phyloP scores from a whole-genome alignment of 2,113 vertebrate species.

The Thalassarche chlororhynchos region DNA sequence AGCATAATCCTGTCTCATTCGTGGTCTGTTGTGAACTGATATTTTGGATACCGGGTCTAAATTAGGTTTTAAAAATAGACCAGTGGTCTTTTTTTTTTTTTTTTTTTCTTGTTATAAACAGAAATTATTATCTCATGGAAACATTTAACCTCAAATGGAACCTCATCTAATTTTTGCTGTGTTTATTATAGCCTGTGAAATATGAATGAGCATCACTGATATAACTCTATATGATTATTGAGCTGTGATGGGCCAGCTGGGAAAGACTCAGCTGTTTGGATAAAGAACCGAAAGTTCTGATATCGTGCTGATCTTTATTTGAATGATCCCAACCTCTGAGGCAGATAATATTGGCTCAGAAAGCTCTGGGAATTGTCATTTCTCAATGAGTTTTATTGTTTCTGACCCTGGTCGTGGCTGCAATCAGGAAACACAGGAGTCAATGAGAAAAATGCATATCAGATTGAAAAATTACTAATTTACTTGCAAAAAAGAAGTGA shows the following conservation, averaged over 20 bases:
- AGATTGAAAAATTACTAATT: background rate
- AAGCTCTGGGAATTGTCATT: background rate
- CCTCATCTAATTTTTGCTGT: slow-evolving; percentile 58
- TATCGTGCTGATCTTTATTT: background rate
- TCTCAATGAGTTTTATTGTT: background rate
- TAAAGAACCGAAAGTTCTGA: background rate
- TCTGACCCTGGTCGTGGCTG: background rate
- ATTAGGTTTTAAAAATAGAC: slow-evolving; percentile 49
- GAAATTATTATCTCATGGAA: slow-evolving; percentile 65
- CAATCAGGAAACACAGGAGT: background rate
- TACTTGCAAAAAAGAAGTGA: background rate
- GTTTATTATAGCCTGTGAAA: slow-evolving; percentile 60
- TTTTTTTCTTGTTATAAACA: slow-evolving; percentile 42
- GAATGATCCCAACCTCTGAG: background rate
- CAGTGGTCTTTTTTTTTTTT: background rate
- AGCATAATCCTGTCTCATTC: background rate
- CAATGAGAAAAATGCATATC: background rate
- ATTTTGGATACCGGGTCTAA: slow-evolving; percentile 42
- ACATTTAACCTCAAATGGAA: slow-evolving; percentile 62
- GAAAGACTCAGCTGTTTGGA: background rate
- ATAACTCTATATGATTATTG: background rate
- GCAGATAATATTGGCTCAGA: background rate
- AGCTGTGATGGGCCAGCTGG: background rate
- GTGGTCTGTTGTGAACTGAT: slow-evolving; percentile 12
- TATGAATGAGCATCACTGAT: slow-evolving; percentile 30